phyloP scores from a whole-genome alignment of 2,888 invertebrate species.

The Ormyrus labotus region DNA sequence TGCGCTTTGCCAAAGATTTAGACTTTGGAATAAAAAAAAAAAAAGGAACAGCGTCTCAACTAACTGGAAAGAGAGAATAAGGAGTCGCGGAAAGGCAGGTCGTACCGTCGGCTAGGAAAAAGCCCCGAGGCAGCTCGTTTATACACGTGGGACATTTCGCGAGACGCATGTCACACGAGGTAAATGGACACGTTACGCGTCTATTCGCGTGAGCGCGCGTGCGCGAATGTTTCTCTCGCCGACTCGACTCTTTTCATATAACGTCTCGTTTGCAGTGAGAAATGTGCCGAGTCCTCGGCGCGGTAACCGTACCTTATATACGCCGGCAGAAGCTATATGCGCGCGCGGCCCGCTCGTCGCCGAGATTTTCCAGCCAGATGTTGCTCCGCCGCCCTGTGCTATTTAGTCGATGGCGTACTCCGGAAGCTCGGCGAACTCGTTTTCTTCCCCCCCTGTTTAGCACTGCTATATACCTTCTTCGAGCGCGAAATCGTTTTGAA shows the following conservation, averaged over 20 bases:
- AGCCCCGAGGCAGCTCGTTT: constrained; percentile 7
- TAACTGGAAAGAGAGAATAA: neutral
- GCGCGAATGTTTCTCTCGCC: neutral
- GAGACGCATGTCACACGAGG: constrained; percentile 38
- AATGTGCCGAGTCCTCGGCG: constrained; percentile 6
- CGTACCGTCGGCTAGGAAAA: neutral
- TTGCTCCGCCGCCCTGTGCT: too few relatives aligned
- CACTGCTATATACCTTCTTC: too few relatives aligned
- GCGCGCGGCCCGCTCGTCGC: neutral
- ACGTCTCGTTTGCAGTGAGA: constrained; percentile 41
- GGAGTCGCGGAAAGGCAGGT: neutral
- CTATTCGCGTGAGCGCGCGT: constrained; percentile 48
- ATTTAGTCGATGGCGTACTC: neutral
- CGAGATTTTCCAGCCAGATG: constrained; percentile 12
- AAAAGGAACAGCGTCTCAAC: neutral
- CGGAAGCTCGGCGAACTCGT: neutral
- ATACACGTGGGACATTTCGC: constrained; percentile 44
- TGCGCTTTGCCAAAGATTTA: too few relatives aligned
- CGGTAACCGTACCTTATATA: neutral
- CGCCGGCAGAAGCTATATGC: neutral
- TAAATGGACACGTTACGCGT: constrained; percentile 59
- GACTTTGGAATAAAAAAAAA: too few relatives aligned
- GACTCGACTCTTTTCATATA: constrained; percentile 15
- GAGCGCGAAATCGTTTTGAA: too few relatives aligned
- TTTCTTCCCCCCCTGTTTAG: neutral